These are phyloP conservation scores for Rattus rattus DNA, from an alignment of 2,113 vertebrate genomes.

Conservation along the genomic window DNA sequence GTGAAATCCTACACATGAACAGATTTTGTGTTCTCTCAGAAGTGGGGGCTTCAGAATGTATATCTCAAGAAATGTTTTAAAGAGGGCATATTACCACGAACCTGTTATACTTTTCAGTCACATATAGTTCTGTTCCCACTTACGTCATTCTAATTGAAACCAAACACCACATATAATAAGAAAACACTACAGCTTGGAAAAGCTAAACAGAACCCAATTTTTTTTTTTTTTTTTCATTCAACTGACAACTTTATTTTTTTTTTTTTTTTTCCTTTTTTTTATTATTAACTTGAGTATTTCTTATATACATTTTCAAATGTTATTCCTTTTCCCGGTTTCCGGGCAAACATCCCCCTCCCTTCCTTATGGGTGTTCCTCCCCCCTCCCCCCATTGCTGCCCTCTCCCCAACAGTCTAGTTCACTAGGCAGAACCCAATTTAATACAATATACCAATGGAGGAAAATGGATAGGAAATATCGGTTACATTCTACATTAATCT, in stretches of 20 bases:
- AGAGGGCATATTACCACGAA: conserved; percentile 84
- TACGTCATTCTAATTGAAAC: conserved; percentile 86
- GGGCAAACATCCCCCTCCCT: no score
- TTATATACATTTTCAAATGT: no score
- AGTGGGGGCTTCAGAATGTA: conserved; percentile 43
- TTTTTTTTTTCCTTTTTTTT: no score
- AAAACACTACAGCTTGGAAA: conserved; percentile 84
- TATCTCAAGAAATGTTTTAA: conserved; percentile 70
- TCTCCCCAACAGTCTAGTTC: no score
- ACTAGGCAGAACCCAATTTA: conserved; percentile 83
- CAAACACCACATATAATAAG: conserved; percentile 72
- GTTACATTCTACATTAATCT: conserved; percentile 90
- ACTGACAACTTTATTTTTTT: no score
- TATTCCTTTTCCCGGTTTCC: no score
- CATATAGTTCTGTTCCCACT: conserved; percentile 86
- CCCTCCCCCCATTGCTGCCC: no score
- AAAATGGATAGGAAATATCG: conserved; percentile 85
- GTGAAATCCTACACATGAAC: conserved; percentile 43
- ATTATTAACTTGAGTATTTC: no score
- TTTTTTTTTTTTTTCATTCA: no score
- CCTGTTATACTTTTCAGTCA: conserved; percentile 84
- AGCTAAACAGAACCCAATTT: conserved; percentile 85
- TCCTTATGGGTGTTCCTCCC: no score
- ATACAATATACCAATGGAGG: conserved; percentile 80
- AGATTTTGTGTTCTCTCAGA: conserved; percentile 61